phyloP scores from a whole-genome alignment of 2,797 vertebrate species.

The Lophotriccus pileatus region DNA sequence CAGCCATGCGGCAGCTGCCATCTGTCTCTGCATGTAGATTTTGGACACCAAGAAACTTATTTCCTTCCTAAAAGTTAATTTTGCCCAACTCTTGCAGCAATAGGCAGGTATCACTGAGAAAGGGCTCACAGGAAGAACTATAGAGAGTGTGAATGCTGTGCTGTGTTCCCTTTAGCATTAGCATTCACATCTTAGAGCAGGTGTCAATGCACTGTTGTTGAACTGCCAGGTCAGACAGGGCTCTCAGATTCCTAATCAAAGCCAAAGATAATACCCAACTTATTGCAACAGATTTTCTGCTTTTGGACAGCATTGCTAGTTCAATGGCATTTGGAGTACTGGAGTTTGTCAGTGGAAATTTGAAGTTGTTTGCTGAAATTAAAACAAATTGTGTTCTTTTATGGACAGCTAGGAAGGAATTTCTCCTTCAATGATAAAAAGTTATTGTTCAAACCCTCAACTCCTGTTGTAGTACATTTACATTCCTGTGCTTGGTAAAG shows the following conservation, averaged over 20 bases:
- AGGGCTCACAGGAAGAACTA: neutral
- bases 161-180: neutral
- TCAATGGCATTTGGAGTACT: neutral
- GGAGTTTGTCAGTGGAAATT: neutral
- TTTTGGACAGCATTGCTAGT: neutral
- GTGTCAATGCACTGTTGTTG: neutral
- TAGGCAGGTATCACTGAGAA: neutral
- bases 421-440: neutral
- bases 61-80: conserved; percentile 38
- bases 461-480: neutral
- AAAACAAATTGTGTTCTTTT: neutral
- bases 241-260: neutral
- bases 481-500: neutral
- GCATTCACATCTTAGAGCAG: neutral
- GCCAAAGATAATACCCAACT: neutral
- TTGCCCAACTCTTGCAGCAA: neutral
- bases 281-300: neutral
- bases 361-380: neutral
- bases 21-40: neutral
- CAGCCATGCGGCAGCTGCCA: conserved; percentile 17
- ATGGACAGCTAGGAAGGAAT: neutral
- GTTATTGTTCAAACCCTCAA: neutral
- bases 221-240: neutral
- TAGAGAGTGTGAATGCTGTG: neutral
- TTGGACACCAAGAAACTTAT: neutral